Evolutionary conservation across 2,113 vertebrate species (phyloP).

Genomic region (Ameiurus melas): DNA sequence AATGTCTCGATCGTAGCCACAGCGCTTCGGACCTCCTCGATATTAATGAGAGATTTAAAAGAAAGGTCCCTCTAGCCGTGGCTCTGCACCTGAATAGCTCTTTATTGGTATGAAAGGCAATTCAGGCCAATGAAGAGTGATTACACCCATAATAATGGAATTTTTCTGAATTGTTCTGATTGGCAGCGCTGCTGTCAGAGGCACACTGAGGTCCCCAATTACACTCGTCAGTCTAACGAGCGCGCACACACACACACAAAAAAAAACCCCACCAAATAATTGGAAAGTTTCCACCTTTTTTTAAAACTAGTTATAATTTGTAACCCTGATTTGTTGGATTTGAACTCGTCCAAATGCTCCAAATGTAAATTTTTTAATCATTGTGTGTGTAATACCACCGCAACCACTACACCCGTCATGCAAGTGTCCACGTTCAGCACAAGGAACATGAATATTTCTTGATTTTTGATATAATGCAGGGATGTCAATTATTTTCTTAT

Average conservation of each 20-base stretch:
- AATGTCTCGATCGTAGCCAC: conserved; percentile 42
- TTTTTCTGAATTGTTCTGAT: conserved; percentile 48
- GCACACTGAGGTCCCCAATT: conserved; percentile 47
- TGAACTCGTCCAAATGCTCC: neutral
- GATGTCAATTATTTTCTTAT: neutral
- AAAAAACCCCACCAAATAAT: neutral
- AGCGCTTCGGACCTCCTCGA: conserved; percentile 20
- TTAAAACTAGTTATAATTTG: neutral
- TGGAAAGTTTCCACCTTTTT: conserved; percentile 33
- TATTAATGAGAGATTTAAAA: conserved; percentile 38
- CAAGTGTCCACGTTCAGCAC: neutral
- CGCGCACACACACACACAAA: neutral
- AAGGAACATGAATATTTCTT: neutral
- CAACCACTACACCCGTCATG: too few relatives aligned
- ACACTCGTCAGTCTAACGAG: conserved; percentile 37
- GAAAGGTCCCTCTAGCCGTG: neutral
- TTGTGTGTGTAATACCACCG: neutral
- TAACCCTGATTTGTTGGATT: conserved; percentile 5
- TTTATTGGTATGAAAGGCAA: conserved; percentile 47
- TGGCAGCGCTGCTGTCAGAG: conserved; percentile 38
- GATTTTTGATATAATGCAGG: neutral
- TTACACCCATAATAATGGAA: conserved; percentile 41
- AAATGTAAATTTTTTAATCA: neutral
- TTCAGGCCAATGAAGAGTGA: conserved; percentile 43
- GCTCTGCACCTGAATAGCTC: conserved; percentile 48